A percentile compares a stretch with the other conserved stretches of the same genome.
These are phyloP conservation scores for Oenanthe melanoleuca DNA, from an alignment of 2,113 vertebrate species.

Conservation along the genomic window DNA sequence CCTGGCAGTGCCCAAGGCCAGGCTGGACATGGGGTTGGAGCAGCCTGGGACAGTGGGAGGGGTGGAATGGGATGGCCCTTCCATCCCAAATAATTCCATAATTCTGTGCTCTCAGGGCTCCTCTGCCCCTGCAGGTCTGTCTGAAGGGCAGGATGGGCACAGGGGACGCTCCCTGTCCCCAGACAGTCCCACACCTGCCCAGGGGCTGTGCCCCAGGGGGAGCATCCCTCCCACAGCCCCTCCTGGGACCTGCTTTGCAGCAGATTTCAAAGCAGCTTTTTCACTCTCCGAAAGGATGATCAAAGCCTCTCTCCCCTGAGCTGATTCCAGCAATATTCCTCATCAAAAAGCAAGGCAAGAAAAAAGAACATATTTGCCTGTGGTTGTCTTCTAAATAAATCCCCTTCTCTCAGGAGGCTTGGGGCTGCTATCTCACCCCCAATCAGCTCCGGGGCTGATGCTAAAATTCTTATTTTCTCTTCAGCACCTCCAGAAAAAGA, in stretches of 20 bases:
- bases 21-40: neutral
- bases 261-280: constrained; percentile 46
- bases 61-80: rapidly evolving
- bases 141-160: neutral
- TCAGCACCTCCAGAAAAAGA: constrained; percentile 18
- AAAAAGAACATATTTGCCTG: constrained; percentile 29
- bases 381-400: constrained; percentile 59
- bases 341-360: constrained; percentile 15
- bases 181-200: neutral
- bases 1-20: neutral
- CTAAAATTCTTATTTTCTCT: neutral
- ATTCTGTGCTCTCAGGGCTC: neutral
- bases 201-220: neutral
- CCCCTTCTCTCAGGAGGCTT: neutral
- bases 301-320: constrained; percentile 41
- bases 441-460: neutral
- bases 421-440: constrained; percentile 11
- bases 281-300: neutral
- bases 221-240: neutral
- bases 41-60: neutral
- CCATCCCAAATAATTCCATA: neutral
- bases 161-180: rapidly evolving
- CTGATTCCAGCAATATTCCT: constrained; percentile 46
- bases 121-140: neutral
- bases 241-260: neutral